Evolutionary conservation across 2,113 vertebrate species (phyloP).

Genomic region (Grus americana): DNA sequence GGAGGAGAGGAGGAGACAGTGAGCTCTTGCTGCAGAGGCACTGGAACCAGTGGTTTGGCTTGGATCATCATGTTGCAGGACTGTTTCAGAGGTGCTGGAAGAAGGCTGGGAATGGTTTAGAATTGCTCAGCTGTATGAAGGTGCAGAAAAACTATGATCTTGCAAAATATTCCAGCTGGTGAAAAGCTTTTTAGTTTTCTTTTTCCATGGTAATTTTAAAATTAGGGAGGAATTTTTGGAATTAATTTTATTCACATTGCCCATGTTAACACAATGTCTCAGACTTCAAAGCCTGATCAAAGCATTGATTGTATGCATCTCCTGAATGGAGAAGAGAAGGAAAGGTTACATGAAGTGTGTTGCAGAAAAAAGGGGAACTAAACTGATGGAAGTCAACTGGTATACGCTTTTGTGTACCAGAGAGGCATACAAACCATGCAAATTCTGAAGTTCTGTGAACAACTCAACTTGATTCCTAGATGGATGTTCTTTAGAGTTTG

Average conservation of each 20-base stretch:
- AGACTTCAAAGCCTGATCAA: not conserved
- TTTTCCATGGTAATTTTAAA: not conserved
- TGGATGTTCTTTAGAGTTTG: not conserved
- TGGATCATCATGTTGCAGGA: not conserved
- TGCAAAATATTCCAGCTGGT: not conserved
- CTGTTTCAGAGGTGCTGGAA: not conserved
- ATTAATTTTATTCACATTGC: not conserved
- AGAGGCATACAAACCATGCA: not conserved
- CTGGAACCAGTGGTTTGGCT: not conserved
- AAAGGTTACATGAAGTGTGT: not conserved
- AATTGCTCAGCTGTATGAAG: not conserved
- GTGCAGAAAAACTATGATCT: rapidly evolving
- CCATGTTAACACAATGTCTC: not conserved
- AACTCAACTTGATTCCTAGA: not conserved
- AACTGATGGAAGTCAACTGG: not conserved
- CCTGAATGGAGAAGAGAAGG: not conserved
- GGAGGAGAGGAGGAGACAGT: not conserved
- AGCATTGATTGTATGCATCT: too few relatives aligned
- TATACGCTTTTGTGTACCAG: not conserved
- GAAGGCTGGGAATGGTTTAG: not conserved
- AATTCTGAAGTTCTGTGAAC: not conserved
- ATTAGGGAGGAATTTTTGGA: not conserved
- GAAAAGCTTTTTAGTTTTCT: not conserved
- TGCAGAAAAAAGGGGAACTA: not conserved
- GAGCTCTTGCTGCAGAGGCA: not conserved